These are phyloP conservation scores for Agelastica alni DNA, from an alignment of 2,888 invertebrate species.

Conservation along the genomic window DNA sequence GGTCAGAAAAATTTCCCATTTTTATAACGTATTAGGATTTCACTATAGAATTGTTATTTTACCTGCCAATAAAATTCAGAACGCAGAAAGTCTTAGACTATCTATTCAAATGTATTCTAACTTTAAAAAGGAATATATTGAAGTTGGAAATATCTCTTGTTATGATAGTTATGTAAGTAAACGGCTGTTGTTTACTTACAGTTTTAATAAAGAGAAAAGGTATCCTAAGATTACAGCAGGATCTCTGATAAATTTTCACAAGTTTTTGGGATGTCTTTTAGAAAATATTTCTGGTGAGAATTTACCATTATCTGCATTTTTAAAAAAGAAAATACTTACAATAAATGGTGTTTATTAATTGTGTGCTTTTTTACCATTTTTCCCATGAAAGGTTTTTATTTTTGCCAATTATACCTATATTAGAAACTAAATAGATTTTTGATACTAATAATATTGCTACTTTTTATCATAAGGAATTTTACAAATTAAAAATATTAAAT, in stretches of 20 bases:
- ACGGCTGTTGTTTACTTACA: slow-evolving; percentile 72
- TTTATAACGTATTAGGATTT: slow-evolving; percentile 69
- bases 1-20: slow-evolving; percentile 58
- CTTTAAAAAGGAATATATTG: slow-evolving; percentile 65
- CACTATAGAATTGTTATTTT: slow-evolving; percentile 69
- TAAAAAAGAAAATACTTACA: neutral
- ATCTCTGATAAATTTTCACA: slow-evolving; percentile 73
- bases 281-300: slow-evolving; percentile 60
- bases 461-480: too few relatives aligned
- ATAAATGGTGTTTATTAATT: neutral
- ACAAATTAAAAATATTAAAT: too few relatives aligned
- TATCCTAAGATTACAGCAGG: slow-evolving; percentile 75
- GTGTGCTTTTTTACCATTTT: neutral
- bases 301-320: neutral
- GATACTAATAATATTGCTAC: too few relatives aligned
- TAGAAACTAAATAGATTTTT: too few relatives aligned
- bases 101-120: slow-evolving; percentile 77
- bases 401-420: too few relatives aligned
- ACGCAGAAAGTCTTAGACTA: slow-evolving; percentile 70
- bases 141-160: slow-evolving; percentile 74
- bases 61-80: slow-evolving; percentile 65
- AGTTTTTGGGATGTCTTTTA: slow-evolving; percentile 72
- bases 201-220: slow-evolving; percentile 59
- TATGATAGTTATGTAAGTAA: slow-evolving; percentile 78
- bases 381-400: too few relatives aligned